A percentile compares a stretch with the other conserved stretches of the same genome.
phyloP scores from a whole-genome alignment of 2,113 vertebrate genomes.

The Pelvicachromis taeniatus region DNA sequence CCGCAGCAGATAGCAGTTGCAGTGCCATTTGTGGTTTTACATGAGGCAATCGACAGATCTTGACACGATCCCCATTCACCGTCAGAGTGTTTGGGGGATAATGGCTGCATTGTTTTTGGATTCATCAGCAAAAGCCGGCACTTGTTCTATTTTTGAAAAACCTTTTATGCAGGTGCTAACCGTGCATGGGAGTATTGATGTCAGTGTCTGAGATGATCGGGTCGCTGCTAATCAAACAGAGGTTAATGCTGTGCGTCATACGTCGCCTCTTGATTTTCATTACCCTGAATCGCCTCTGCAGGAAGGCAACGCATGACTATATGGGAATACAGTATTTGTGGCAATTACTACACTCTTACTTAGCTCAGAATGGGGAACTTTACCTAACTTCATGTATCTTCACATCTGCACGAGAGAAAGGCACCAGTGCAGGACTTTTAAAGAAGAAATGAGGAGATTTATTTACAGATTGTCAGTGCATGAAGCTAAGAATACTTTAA shows the following conservation, averaged over 20 bases:
- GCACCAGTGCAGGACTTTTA: accelerated
- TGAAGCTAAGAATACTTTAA: background rate
- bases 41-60: constrained; percentile 43
- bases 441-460: background rate
- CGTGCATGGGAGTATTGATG: constrained; percentile 38
- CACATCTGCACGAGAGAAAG: background rate
- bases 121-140: constrained; percentile 51
- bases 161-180: constrained; percentile 39
- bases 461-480: background rate
- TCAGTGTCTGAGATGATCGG: constrained; percentile 50
- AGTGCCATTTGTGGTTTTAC: constrained; percentile 39
- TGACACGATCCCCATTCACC: constrained; percentile 25
- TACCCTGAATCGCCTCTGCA: constrained; percentile 6
- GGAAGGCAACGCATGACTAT: background rate
- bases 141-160: constrained; percentile 57
- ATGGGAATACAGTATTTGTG: background rate
- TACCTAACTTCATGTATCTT: too few relatives aligned
- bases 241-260: constrained; percentile 62
- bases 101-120: constrained; percentile 54
- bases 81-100: constrained; percentile 42
- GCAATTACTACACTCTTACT: background rate
- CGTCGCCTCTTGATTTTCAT: constrained; percentile 37
- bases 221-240: constrained; percentile 57
- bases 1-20: background rate
- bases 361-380: background rate